These are phyloP conservation scores for Synanthedon vespiformis DNA, from an alignment of 2,888 invertebrate species.

Conservation along the genomic window DNA sequence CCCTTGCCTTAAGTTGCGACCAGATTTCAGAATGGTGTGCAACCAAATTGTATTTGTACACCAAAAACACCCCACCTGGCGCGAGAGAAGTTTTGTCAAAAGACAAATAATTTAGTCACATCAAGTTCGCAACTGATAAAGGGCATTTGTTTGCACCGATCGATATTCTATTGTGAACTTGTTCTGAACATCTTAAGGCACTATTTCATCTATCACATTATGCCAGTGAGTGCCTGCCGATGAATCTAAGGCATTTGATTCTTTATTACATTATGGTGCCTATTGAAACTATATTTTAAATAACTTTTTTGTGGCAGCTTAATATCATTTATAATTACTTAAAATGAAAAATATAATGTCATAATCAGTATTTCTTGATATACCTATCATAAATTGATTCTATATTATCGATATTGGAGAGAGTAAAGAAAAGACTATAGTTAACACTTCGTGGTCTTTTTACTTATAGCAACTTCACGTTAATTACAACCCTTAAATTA, in stretches of 20 bases:
- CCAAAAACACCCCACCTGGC: constrained; percentile 46
- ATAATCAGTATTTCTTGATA: constrained; percentile 32
- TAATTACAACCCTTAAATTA: no score
- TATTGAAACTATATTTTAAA: no score
- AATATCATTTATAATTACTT: no score
- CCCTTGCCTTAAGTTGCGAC: constrained; percentile 55
- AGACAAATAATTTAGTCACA: constrained; percentile 47
- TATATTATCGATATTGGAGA: constrained; percentile 26
- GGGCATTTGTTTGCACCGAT: constrained; percentile 18
- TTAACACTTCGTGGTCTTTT: no score
- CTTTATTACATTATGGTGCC: no score
- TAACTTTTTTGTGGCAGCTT: no score
- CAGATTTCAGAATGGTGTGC: constrained; percentile 42
- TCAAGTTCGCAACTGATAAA: constrained; percentile 45
- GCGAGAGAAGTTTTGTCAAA: constrained; percentile 58
- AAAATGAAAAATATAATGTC: no score
- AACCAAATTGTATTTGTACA: constrained; percentile 29
- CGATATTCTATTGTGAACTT: constrained; percentile 33
- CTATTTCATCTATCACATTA: no score
- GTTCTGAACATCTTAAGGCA: constrained; percentile 2
- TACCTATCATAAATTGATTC: constrained; percentile 1
- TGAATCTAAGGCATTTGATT: no score
- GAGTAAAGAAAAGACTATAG: constrained; percentile 45
- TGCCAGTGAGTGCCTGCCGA: no score
- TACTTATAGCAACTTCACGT: no score